These are phyloP conservation scores for Saccostrea glomerata DNA, from an alignment of 1,140 invertebrate genomes.

Conservation along the genomic window DNA sequence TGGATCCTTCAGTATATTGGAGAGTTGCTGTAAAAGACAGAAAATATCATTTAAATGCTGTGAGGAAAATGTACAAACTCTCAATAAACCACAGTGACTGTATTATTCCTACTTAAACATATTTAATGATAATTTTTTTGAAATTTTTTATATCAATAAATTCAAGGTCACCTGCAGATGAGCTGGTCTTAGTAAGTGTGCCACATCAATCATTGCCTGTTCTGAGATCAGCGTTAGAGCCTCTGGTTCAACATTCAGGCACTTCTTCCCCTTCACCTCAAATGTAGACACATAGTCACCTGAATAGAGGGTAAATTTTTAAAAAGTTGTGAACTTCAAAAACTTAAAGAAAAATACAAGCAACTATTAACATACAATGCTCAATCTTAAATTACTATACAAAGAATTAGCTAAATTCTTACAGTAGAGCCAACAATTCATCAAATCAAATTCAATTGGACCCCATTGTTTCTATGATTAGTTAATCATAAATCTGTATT, in stretches of 20 bases:
- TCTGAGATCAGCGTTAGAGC: constrained; percentile 77
- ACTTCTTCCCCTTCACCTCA: constrained; percentile 75
- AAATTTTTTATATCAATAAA: background rate
- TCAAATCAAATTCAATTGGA: no score
- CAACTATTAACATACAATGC: background rate
- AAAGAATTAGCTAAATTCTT: no score
- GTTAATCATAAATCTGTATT: background rate
- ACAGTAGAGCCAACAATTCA: no score
- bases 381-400: no score
- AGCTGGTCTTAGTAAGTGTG: constrained; percentile 77
- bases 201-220: constrained; percentile 78
- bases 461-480: no score
- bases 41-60: background rate
- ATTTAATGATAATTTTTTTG: background rate
- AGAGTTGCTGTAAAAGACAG: constrained; percentile 72
- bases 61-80: background rate
- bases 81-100: no score
- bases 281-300: constrained; percentile 78
- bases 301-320: constrained; percentile 43
- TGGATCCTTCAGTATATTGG: constrained; percentile 78
- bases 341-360: background rate
- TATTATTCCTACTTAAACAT: no score
- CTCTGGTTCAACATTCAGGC: constrained; percentile 75
- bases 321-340: background rate
- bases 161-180: constrained; percentile 74